phyloP scores from a whole-genome alignment of 35 echinoderm and acorn worm species.

The Chiridota heheva region DNA sequence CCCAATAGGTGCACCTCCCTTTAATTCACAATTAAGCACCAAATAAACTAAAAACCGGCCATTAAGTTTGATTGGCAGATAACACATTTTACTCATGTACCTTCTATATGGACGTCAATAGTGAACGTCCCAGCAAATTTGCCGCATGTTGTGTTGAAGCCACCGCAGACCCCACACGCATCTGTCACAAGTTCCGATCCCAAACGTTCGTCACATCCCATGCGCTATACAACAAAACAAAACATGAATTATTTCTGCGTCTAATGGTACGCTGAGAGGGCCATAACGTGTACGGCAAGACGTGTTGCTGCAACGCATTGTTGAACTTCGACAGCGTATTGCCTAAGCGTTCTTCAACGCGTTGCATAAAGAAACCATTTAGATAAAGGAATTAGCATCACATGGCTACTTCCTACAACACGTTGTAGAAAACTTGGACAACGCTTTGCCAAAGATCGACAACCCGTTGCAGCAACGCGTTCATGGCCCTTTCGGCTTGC shows the following conservation, averaged over 20 bases:
- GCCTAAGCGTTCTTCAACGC: not conserved
- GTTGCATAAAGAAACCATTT: not conserved
- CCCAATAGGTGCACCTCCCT: not conserved
- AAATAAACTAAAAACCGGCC: no score
- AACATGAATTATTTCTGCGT: not conserved
- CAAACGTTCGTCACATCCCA: conserved; percentile 66
- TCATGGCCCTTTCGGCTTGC: no score
- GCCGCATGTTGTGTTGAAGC: conserved; percentile 68
- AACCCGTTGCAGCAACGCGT: no score
- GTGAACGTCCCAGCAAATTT: conserved; percentile 48
- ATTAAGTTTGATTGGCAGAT: not conserved
- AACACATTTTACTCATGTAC: conserved; percentile 3
- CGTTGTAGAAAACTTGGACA: no score
- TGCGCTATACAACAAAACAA: conserved; percentile 26
- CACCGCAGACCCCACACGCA: conserved; percentile 69
- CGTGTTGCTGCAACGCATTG: not conserved
- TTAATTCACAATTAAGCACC: not conserved
- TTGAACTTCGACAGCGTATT: not conserved
- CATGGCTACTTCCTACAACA: not conserved
- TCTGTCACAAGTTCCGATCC: conserved; percentile 45
- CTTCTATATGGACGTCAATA: conserved; percentile 34
- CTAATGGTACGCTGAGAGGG: not conserved
- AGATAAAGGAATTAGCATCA: conserved; percentile 1
- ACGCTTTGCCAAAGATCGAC: no score
- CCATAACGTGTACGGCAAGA: not conserved